Base-by-base conservation (phyloP, 2,797 vertebrate species). In the Anabas testudineus region DNA sequence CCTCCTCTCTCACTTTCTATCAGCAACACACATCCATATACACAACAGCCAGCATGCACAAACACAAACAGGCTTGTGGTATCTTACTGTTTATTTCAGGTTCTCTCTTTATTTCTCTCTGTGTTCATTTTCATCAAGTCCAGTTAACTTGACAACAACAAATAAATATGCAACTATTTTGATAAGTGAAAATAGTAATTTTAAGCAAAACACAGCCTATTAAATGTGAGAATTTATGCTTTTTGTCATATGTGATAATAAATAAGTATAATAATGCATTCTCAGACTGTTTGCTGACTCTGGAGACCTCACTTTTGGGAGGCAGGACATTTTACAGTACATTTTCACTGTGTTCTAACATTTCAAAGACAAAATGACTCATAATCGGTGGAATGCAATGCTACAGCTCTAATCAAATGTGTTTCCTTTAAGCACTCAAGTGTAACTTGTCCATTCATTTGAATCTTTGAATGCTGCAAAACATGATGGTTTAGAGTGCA, bases 1-100 rank as follows among this genome's bases (percentile, higher is more conserved):
- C 58, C 65, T 49, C 75, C 53, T 74, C 65, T 37, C 54, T 61
- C 59, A 54, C 61, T 68, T 61, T 62, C 68, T 55, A 54, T 70
- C 66, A 30, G 36, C 63, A 41, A 52, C 63, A 46, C 5, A 22
- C 45, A 32, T 48, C n/a, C 36, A 47, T 32, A 18, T n/a, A n/a
- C 16, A n/a, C 37, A 15, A 41, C 32, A 9, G 32, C 32, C 8
- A 34, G 32, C 32, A 9, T 34, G 32, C 32, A 16, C 14, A 41
- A 3, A 43, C 43, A 30, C 42, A 22, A n/a, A 41, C 43, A 9
- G n/a, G 49, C 61, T 41, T 36, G 14, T 48, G 41, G 63, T 59
- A 48, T 32, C 52, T 16, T 18, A 18, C 16, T 53, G 36, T 37
- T 19, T 34, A 19, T 34, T 47, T 32, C 6, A 12, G 9, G 41